Evolutionary conservation across 2,797 vertebrate genomes (phyloP).

Genomic region (Botia almorhae): DNA sequence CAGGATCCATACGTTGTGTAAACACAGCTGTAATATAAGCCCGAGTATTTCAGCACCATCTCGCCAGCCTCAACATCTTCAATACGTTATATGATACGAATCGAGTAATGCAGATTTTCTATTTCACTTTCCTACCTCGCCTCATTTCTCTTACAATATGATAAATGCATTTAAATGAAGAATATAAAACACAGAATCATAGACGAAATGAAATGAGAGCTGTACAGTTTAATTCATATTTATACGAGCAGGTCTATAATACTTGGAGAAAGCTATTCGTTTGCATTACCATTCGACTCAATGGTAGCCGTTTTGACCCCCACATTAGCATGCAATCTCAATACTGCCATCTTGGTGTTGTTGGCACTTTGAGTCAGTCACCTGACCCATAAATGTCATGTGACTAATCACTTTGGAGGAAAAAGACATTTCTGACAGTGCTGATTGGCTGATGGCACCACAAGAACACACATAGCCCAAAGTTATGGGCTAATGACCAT

Average conservation of each 20-base stretch:
- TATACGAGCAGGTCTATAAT: background rate
- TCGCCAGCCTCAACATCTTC: slow-evolving; percentile 14
- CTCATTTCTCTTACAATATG: slow-evolving; percentile 10
- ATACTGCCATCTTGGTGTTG: too few relatives aligned
- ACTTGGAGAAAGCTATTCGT: background rate
- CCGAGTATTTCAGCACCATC: slow-evolving; percentile 3
- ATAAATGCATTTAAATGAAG: background rate
- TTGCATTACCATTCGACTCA: background rate
- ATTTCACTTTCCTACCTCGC: slow-evolving; percentile 19
- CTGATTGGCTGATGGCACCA: too few relatives aligned
- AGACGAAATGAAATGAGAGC: background rate
- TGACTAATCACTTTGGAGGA: too few relatives aligned
- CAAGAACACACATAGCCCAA: too few relatives aligned
- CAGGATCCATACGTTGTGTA: slow-evolving; percentile 34
- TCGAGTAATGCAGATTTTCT: slow-evolving; percentile 39
- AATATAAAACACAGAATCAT: background rate
- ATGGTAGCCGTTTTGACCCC: background rate
- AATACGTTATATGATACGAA: slow-evolving; percentile 33
- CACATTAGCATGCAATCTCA: background rate
- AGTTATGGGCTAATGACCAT: too few relatives aligned
- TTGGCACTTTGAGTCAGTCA: too few relatives aligned
- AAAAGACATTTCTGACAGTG: too few relatives aligned
- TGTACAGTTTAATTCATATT: background rate
- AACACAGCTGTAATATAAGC: slow-evolving; percentile 30
- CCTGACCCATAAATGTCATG: too few relatives aligned